These are phyloP conservation scores for Peromyscus eremicus DNA, from an alignment of 2,797 vertebrate genomes.

Conservation along the genomic window DNA sequence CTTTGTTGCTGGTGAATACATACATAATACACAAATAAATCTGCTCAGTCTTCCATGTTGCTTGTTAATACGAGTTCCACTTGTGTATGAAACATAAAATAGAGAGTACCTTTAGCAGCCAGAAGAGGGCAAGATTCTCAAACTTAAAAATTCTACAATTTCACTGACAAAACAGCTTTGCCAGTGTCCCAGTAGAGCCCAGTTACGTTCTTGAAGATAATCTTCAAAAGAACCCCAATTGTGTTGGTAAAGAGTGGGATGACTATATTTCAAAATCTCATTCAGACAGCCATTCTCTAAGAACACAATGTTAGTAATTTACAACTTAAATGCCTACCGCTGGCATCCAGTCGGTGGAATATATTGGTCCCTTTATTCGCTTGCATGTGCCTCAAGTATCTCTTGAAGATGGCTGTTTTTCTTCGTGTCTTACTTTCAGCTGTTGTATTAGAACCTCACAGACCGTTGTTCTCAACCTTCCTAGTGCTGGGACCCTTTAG, in stretches of 20 bases:
- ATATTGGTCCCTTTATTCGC: background rate
- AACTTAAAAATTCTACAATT: slow-evolving; percentile 33
- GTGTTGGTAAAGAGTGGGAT: background rate
- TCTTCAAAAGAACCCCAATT: background rate
- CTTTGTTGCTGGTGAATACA: background rate
- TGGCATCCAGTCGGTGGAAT: background rate
- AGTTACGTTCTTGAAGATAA: background rate
- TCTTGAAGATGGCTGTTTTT: background rate
- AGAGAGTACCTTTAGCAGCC: background rate
- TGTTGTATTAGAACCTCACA: no score
- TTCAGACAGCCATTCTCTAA: background rate
- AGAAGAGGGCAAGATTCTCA: slow-evolving; percentile 70
- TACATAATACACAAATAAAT: background rate
- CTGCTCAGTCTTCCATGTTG: background rate
- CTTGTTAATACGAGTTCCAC: background rate
- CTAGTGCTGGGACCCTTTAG: background rate
- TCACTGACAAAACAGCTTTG: background rate
- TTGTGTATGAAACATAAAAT: background rate
- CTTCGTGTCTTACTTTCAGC: background rate
- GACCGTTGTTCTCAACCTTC: background rate
- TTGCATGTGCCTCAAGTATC: background rate
- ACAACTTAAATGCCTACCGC: background rate
- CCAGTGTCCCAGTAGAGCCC: background rate
- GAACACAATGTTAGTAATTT: background rate
- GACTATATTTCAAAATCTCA: background rate